Evolutionary conservation across 2,113 vertebrate species (phyloP).

Genomic region (Antigone vipio): DNA sequence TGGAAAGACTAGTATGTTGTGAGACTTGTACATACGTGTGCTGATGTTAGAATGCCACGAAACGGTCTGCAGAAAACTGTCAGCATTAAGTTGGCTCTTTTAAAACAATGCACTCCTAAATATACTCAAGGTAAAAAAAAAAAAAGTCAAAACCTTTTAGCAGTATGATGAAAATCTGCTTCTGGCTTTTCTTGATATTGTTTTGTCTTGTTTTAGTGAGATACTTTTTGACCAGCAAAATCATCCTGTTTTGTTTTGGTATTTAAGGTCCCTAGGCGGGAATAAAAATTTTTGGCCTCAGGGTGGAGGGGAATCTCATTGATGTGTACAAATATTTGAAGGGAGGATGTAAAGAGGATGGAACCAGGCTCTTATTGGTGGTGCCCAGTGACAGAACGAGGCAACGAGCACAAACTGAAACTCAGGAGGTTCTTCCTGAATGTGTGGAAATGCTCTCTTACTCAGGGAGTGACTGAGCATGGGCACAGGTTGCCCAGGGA

Average conservation of each 20-base stretch:
- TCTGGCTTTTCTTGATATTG: neutral
- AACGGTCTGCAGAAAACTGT: neutral
- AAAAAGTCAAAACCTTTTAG: fast-evolving
- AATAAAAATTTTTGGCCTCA: neutral
- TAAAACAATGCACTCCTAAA: neutral
- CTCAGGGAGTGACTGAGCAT: neutral
- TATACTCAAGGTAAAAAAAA: neutral
- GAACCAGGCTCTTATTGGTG: neutral
- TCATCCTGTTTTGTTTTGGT: neutral
- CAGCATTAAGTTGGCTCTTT: neutral
- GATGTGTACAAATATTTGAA: neutral
- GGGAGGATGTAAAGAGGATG: neutral
- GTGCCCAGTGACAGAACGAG: neutral
- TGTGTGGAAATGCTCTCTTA: neutral
- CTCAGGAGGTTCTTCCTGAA: neutral
- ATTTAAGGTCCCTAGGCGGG: neutral
- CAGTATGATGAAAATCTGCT: neutral
- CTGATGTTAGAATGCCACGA: neutral
- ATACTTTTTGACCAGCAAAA: neutral
- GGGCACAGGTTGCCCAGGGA: neutral
- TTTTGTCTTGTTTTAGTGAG: neutral
- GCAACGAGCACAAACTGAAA: neutral
- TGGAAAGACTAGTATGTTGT: neutral
- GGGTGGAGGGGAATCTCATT: too few relatives aligned
- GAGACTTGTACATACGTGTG: fast-evolving